A percentile compares a stretch with the other conserved stretches of the same genome.
phyloP scores from a whole-genome alignment of 2,113 vertebrate species.

The Vidua chalybeata region DNA sequence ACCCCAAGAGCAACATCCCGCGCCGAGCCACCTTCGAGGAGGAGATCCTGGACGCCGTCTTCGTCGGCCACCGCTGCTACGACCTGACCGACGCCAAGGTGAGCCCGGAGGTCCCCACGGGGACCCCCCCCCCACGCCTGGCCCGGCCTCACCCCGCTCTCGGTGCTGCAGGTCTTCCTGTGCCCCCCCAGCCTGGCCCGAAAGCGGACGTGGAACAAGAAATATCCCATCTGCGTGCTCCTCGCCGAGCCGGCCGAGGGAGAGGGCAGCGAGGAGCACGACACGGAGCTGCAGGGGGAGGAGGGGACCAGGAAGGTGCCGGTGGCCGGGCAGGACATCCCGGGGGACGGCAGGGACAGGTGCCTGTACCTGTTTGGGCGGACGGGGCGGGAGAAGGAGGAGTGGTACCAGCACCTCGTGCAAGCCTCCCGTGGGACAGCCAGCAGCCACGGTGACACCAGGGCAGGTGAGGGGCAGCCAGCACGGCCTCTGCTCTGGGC shows the following conservation, averaged over 20 bases:
- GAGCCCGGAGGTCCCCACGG: rapidly evolving
- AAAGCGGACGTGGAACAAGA: slow-evolving; percentile 88
- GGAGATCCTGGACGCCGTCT: slow-evolving; percentile 66
- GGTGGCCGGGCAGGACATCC: background rate
- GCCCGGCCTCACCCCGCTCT: background rate
- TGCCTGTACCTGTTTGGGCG: slow-evolving; percentile 84
- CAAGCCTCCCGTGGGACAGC: slow-evolving; percentile 65
- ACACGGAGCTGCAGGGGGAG: slow-evolving; percentile 31
- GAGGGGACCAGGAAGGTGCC: background rate
- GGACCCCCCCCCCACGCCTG: rapidly evolving
- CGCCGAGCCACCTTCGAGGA: slow-evolving; percentile 80
- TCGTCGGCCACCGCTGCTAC: slow-evolving; percentile 76
- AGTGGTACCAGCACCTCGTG: slow-evolving; percentile 85
- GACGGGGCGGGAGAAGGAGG: slow-evolving; percentile 88
- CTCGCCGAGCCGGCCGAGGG: background rate
- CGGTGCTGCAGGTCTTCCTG: slow-evolving; percentile 79
- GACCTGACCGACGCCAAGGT: slow-evolving; percentile 82
- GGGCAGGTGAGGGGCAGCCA: slow-evolving; percentile 58
- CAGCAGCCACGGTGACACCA: slow-evolving; percentile 34
- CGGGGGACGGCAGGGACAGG: background rate
- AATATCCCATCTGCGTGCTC: slow-evolving; percentile 88
- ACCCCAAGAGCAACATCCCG: slow-evolving; percentile 78
- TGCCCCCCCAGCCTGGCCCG: slow-evolving; percentile 80
- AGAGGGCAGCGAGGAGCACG: background rate
- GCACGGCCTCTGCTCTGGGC: rapidly evolving